Evolutionary conservation across 2,113 vertebrate species (phyloP).

Genomic region (Pachypanchax playfairii): DNA sequence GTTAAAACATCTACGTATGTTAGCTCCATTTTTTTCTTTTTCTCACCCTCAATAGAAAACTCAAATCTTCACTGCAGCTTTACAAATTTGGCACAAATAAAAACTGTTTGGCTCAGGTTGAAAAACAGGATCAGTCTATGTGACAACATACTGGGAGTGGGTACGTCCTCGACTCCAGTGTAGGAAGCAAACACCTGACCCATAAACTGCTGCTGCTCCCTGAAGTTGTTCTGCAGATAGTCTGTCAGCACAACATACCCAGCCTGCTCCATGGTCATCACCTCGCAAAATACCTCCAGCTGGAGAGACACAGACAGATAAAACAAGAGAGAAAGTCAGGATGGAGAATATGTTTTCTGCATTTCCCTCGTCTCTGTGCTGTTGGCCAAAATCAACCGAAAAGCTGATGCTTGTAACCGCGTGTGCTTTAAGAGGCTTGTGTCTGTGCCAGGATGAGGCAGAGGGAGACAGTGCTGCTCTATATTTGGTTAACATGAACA

Average conservation of each 20-base stretch:
- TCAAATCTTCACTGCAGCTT: too few species aligned
- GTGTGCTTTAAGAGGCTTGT: conserved; percentile 36
- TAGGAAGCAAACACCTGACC: conserved; percentile 94
- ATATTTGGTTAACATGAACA: conserved; percentile 47
- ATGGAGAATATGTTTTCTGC: background rate
- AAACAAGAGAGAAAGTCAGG: background rate
- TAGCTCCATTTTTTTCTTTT: too few species aligned
- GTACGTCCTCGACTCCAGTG: conserved; percentile 90
- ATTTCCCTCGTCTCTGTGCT: background rate
- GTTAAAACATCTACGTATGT: too few species aligned
- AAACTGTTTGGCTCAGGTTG: background rate
- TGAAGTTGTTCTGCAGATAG: conserved; percentile 96
- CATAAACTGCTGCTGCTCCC: conserved; percentile 92
- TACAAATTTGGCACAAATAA: too few species aligned
- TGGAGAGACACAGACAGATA: conserved; percentile 44
- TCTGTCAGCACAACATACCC: conserved; percentile 97
- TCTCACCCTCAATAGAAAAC: too few species aligned
- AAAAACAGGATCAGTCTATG: background rate
- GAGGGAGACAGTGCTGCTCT: conserved; percentile 29
- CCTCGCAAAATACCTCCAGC: conserved; percentile 95
- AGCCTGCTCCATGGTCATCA: conserved; percentile 96
- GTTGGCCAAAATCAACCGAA: conserved; percentile 14
- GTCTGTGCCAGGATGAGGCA: conserved; percentile 26
- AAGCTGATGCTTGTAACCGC: conserved; percentile 3
- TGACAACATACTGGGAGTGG: conserved; percentile 84